A percentile compares a stretch with the other conserved stretches of the same genome.
phyloP scores from a whole-genome alignment of 2,888 invertebrate species.

The Mesorhabditis belari region DNA sequence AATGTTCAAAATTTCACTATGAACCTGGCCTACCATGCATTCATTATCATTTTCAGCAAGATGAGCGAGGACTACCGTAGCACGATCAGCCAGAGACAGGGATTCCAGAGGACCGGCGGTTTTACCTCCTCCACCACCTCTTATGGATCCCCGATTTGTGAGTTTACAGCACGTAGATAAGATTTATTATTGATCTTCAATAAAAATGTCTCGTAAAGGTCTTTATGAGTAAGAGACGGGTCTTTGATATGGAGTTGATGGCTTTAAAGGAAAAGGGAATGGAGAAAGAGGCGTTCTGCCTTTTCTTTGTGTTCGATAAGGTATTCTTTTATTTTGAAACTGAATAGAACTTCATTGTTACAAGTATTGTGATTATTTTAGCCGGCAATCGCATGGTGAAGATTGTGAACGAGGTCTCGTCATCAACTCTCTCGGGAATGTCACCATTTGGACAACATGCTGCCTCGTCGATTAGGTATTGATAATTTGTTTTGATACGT shows the following conservation, averaged over 20 bases:
- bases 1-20: too few relatives aligned
- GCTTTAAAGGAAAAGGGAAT: too few relatives aligned
- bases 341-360: too few relatives aligned
- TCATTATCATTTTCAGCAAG: background rate
- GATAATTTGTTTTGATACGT: background rate
- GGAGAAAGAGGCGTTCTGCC: too few relatives aligned
- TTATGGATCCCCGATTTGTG: conserved; percentile 27
- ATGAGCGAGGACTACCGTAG: conserved; percentile 19
- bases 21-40: background rate
- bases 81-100: conserved; percentile 38
- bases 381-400: conserved; percentile 38
- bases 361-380: conserved; percentile 12
- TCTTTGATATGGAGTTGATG: too few relatives aligned
- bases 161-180: too few relatives aligned
- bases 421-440: conserved; percentile 13
- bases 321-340: too few relatives aligned
- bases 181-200: too few relatives aligned
- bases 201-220: too few relatives aligned
- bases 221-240: too few relatives aligned
- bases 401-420: conserved; percentile 38
- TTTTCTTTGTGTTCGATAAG: too few relatives aligned
- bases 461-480: conserved; percentile 52
- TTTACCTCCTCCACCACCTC: conserved; percentile 19
- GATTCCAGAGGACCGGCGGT: conserved; percentile 30
- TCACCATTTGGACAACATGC: conserved; percentile 51